A percentile compares a stretch with the other conserved stretches of the same genome.
phyloP scores from a whole-genome alignment of 64 coral and sea anemone genomes.

The Astreopora myriophthalma region DNA sequence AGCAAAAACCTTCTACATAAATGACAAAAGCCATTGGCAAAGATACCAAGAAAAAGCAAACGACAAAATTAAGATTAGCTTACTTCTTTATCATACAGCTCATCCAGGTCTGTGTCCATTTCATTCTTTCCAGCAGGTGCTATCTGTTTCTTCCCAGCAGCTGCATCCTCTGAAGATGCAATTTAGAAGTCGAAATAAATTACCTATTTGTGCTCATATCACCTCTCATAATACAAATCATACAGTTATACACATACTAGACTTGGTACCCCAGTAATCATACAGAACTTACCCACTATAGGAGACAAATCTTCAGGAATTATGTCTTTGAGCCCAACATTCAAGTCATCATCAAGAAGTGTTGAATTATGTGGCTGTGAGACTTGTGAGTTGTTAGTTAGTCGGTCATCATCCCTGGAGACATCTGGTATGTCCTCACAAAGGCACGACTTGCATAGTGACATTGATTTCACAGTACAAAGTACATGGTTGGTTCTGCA shows the following conservation, averaged over 20 bases:
- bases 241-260: no score
- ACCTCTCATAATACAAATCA: no score
- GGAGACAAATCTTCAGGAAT: slow-evolving; percentile 2
- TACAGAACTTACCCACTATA: slow-evolving; percentile 6
- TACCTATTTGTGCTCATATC: background rate
- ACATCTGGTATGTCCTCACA: background rate
- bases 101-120: background rate
- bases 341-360: background rate
- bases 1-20: no score
- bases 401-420: background rate
- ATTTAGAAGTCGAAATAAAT: background rate
- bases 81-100: background rate
- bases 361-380: slow-evolving; percentile 34
- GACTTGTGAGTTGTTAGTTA: background rate
- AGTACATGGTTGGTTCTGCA: background rate
- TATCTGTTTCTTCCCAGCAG: background rate
- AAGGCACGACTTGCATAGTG: background rate
- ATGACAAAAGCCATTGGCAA: no score
- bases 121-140: background rate
- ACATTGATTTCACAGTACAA: slow-evolving; percentile 24
- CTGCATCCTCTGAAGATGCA: slow-evolving; percentile 6
- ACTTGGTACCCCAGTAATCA: no score
- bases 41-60: background rate
- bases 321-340: background rate
- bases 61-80: no score